phyloP scores from a whole-genome alignment of 2,888 invertebrate genomes.

The Melikaiella ostensackeni region DNA sequence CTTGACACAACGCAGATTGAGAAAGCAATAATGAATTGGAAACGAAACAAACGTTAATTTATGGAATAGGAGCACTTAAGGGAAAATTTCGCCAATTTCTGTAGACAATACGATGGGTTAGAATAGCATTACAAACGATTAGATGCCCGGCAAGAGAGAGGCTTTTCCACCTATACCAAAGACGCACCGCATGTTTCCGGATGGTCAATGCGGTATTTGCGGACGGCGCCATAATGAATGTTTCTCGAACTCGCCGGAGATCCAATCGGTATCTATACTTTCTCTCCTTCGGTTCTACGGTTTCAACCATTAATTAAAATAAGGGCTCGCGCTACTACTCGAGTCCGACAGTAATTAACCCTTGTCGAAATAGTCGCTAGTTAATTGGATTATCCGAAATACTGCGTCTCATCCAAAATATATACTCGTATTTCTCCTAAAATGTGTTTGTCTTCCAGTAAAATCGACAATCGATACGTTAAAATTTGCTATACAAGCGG shows the following conservation, averaged over 20 bases:
- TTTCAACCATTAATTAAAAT: slow-evolving; percentile 40
- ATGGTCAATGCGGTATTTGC: slow-evolving; percentile 38
- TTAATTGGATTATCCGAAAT: slow-evolving; percentile 49
- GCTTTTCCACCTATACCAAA: slow-evolving; percentile 27
- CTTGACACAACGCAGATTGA: background rate
- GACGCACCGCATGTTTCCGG: slow-evolving; percentile 40
- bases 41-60: slow-evolving; percentile 8
- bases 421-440: background rate
- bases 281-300: slow-evolving; percentile 28
- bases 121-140: slow-evolving; percentile 24
- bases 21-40: background rate
- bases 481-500: background rate
- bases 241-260: slow-evolving; percentile 33
- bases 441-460: slow-evolving; percentile 8
- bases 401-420: slow-evolving; percentile 10
- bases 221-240: slow-evolving; percentile 29
- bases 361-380: slow-evolving; percentile 33
- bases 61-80: slow-evolving; percentile 6
- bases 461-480: background rate
- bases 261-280: slow-evolving; percentile 39
- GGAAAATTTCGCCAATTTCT: slow-evolving; percentile 6
- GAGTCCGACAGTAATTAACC: slow-evolving; percentile 43
- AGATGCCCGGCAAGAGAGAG: slow-evolving; percentile 9
- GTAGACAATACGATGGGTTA: slow-evolving; percentile 21
- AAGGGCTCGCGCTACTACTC: slow-evolving; percentile 21